Evolutionary conservation across 2,797 vertebrate genomes (phyloP).

Genomic region (Lophius americanus): DNA sequence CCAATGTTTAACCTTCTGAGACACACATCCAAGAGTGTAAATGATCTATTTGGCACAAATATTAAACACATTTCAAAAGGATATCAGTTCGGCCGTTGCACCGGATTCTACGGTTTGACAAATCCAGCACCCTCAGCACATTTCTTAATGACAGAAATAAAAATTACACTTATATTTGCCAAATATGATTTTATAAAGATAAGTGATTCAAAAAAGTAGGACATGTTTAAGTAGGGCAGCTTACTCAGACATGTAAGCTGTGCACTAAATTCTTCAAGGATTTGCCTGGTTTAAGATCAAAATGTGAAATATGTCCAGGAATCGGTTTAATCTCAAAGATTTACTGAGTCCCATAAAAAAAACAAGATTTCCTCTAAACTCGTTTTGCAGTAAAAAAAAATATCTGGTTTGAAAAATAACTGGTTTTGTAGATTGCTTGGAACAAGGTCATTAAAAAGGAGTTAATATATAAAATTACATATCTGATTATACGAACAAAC

Average conservation of each 20-base stretch:
- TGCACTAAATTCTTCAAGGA: conserved; percentile 43
- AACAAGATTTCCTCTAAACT: conserved; percentile 17
- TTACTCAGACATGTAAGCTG: conserved; percentile 9
- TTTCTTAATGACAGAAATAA: neutral
- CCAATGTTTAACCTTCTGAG: conserved; percentile 14
- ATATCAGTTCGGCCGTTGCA: conserved; percentile 4
- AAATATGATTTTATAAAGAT: neutral
- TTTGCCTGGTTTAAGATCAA: conserved; percentile 40
- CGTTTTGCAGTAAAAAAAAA: conserved; percentile 25
- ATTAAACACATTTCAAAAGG: conserved; percentile 27
- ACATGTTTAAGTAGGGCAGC: conserved; percentile 8
- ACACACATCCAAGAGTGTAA: conserved; percentile 9
- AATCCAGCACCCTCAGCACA: neutral
- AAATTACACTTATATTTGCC: conserved; percentile 2
- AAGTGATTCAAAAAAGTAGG: conserved; percentile 1
- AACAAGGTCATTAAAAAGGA: neutral
- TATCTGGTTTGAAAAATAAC: conserved; percentile 7
- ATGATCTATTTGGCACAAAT: conserved; percentile 33
- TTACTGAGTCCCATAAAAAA: conserved; percentile 25
- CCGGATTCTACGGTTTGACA: neutral
- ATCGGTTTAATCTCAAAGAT: conserved; percentile 50
- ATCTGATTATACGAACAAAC: neutral
- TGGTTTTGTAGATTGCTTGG: conserved; percentile 10
- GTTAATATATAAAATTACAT: neutral
- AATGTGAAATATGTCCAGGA: conserved; percentile 47